Percentiles rank a stretch among this genome's conserved stretches.
Evolutionary conservation across 2,797 vertebrate genomes (phyloP).

Genomic region (Fundulus diaphanus): DNA sequence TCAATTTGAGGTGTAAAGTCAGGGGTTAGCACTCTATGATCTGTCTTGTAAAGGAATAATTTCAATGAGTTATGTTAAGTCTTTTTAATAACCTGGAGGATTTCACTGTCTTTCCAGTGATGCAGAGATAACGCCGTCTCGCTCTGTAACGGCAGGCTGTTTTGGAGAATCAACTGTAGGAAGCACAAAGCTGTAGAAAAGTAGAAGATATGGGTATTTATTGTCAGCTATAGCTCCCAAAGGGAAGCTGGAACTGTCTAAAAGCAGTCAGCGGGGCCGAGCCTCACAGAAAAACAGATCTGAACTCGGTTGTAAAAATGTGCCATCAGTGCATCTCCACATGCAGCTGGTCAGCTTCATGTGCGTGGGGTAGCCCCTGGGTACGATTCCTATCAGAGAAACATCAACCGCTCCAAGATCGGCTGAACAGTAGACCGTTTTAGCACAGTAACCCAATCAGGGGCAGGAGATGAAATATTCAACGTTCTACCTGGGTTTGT

Average conservation of each 20-base stretch:
- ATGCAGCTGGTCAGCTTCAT: background rate
- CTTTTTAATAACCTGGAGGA: no score
- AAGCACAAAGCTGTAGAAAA: background rate
- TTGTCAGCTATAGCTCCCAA: background rate
- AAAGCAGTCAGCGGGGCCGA: background rate
- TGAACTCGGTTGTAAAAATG: background rate
- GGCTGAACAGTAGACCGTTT: background rate
- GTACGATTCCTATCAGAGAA: slow-evolving; percentile 9
- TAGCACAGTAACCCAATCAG: background rate
- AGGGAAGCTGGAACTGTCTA: background rate
- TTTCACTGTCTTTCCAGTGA: no score
- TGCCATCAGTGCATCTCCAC: background rate
- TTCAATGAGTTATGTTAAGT: no score
- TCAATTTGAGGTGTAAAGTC: no score
- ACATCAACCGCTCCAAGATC: background rate
- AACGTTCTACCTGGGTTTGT: background rate
- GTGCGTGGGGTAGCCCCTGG: background rate
- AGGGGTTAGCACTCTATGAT: no score
- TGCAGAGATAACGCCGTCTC: background rate
- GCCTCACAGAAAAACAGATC: background rate
- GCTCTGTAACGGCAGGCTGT: background rate
- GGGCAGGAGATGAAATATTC: slow-evolving; percentile 14
- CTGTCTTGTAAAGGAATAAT: no score
- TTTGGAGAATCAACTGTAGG: background rate
- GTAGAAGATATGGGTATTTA: background rate